phyloP scores from a whole-genome alignment of 2,113 vertebrate genomes.

The Phrynosoma platyrhinos region DNA sequence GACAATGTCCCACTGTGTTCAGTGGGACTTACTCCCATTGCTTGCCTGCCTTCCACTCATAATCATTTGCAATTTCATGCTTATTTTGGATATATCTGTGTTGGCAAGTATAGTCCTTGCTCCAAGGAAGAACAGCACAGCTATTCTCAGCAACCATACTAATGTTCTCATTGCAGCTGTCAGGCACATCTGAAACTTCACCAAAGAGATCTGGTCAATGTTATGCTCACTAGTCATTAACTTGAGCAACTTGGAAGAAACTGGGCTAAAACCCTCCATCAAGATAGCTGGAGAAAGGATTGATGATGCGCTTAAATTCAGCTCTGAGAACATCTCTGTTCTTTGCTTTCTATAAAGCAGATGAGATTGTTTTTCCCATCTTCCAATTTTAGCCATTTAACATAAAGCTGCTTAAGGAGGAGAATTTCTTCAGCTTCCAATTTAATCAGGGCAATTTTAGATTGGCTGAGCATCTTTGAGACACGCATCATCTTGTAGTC shows the following conservation, averaged over 20 bases:
- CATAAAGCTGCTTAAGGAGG: not conserved
- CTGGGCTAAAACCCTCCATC: conserved; percentile 1
- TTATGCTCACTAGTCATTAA: not conserved
- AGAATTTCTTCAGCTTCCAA: conserved; percentile 21
- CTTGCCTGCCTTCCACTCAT: not conserved
- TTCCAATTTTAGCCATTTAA: not conserved
- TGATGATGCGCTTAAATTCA: not conserved
- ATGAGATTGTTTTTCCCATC: not conserved
- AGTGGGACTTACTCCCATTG: not conserved
- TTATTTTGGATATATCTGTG: not conserved
- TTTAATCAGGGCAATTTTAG: conserved; percentile 38
- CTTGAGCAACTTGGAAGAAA: not conserved
- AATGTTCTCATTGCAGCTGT: not conserved
- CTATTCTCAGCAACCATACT: not conserved
- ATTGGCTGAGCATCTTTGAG: conserved; percentile 16
- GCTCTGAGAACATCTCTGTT: not conserved
- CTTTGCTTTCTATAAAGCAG: not conserved
- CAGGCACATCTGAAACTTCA: not conserved
- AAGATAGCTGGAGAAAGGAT: not conserved
- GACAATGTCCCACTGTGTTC: not conserved
- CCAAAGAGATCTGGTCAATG: not conserved
- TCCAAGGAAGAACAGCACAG: not conserved
- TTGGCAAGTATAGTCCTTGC: too few relatives aligned
- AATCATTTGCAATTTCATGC: not conserved
- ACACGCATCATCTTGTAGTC: conserved; percentile 20